These are phyloP conservation scores for Ormyrus nitidulus DNA, from an alignment of 2,888 invertebrate genomes.

Conservation along the genomic window DNA sequence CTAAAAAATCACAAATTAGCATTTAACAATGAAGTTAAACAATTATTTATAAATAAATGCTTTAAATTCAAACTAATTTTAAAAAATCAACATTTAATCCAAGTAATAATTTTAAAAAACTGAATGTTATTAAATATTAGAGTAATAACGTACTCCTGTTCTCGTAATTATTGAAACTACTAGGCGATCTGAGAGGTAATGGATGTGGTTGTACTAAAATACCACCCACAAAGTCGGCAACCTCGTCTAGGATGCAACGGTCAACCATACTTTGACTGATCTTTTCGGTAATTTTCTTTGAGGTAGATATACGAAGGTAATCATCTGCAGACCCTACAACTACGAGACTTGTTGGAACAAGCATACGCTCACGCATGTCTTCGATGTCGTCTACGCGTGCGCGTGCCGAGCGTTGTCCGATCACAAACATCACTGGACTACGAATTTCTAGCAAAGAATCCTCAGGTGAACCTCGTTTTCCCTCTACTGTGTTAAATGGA, in stretches of 20 bases:
- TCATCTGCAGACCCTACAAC: conserved; percentile 90
- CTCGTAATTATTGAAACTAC: conserved; percentile 54
- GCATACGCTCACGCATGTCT: conserved; percentile 85
- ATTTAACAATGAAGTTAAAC: neutral
- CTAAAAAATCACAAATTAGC: neutral
- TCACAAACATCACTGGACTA: conserved; percentile 86
- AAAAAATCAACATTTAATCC: no score
- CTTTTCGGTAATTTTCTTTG: conserved; percentile 83
- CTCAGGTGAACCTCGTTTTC: conserved; percentile 85
- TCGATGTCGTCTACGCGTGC: conserved; percentile 86
- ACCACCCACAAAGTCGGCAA: conserved; percentile 81
- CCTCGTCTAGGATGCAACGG: conserved; percentile 84
- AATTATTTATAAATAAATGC: no score
- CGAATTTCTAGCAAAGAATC: conserved; percentile 85
- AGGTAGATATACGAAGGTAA: conserved; percentile 82
- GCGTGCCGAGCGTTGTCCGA: conserved; percentile 85
- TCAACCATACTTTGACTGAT: conserved; percentile 89
- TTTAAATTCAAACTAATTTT: no score
- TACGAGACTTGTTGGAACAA: conserved; percentile 85
- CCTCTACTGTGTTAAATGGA: conserved; percentile 84
- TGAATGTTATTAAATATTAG: neutral
- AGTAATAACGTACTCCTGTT: conserved; percentile 55
- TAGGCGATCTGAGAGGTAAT: conserved; percentile 75
- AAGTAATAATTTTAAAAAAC: neutral
- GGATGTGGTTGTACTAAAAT: conserved; percentile 79